These are phyloP conservation scores for Charadrius vociferus DNA, from an alignment of 2,113 vertebrate genomes.

Conservation along the genomic window DNA sequence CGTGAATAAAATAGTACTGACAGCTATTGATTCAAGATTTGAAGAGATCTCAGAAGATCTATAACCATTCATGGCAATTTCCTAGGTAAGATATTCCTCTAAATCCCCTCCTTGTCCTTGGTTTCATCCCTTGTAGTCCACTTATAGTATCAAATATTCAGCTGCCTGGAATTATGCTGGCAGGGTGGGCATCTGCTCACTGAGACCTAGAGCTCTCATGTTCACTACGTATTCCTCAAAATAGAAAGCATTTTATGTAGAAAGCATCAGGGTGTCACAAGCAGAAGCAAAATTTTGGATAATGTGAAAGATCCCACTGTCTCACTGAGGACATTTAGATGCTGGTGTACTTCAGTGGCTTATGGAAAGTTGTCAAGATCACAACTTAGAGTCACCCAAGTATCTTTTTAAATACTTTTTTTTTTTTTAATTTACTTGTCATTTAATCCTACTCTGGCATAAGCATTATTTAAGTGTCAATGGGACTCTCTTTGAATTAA, in stretches of 20 bases:
- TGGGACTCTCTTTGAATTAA: background rate
- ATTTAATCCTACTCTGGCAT: background rate
- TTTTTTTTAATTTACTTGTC: background rate
- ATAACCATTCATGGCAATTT: background rate
- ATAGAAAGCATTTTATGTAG: background rate
- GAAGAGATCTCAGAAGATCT: background rate
- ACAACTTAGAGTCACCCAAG: background rate
- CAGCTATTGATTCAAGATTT: background rate
- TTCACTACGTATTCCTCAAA: background rate
- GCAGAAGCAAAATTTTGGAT: background rate
- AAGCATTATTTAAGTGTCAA: background rate
- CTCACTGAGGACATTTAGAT: background rate
- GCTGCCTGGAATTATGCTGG: background rate
- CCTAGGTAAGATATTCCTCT: background rate
- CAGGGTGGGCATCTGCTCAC: background rate
- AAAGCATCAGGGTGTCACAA: background rate
- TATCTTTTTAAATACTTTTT: background rate
- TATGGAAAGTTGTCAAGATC: background rate
- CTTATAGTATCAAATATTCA: background rate
- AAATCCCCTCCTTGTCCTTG: background rate
- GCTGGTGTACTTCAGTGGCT: background rate
- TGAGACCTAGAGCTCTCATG: background rate
- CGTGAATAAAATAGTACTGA: background rate
- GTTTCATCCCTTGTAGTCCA: background rate
- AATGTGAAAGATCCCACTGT: background rate